A percentile compares a stretch with the other conserved stretches of the same genome.
These are phyloP conservation scores for Trilocha varians DNA, from an alignment of 2,888 invertebrate genomes.

Conservation along the genomic window DNA sequence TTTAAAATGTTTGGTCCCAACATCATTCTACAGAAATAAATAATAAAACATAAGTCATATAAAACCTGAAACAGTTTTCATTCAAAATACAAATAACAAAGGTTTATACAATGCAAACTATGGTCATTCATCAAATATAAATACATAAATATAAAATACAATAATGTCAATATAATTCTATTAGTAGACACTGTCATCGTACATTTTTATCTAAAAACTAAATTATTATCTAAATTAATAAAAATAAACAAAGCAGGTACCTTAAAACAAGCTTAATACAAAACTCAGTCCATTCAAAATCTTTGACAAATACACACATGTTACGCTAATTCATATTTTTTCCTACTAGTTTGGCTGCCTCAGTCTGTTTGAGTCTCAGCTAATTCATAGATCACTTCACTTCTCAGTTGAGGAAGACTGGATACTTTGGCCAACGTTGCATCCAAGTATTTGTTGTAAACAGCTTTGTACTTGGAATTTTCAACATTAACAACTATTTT, in stretches of 20 bases:
- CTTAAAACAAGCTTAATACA: conserved; percentile 41
- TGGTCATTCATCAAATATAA: background rate
- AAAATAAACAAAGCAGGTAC: conserved; percentile 40
- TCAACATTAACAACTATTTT: conserved; percentile 78
- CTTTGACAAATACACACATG: conserved; percentile 10
- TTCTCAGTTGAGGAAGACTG: conserved; percentile 74
- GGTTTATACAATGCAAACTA: background rate
- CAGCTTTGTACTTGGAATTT: conserved; percentile 79
- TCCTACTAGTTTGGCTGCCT: conserved; percentile 9
- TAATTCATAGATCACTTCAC: conserved; percentile 42
- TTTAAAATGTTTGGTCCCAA: too few relatives aligned
- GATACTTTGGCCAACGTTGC: conserved; percentile 77
- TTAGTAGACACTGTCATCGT: conserved; percentile 21
- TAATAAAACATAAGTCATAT: background rate
- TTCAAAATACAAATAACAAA: conserved; percentile 1
- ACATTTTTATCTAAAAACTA: conserved; percentile 44
- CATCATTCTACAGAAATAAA: too few relatives aligned
- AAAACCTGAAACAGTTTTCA: background rate
- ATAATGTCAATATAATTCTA: background rate
- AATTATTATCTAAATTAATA: conserved; percentile 36
- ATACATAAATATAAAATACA: background rate
- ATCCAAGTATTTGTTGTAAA: conserved; percentile 77
- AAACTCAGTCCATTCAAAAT: conserved; percentile 35
- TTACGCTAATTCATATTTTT: conserved; percentile 11
- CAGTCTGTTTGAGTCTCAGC: conserved; percentile 22